These are phyloP conservation scores for Cydia splendana DNA, from an alignment of 1,140 invertebrate genomes.

Conservation along the genomic window DNA sequence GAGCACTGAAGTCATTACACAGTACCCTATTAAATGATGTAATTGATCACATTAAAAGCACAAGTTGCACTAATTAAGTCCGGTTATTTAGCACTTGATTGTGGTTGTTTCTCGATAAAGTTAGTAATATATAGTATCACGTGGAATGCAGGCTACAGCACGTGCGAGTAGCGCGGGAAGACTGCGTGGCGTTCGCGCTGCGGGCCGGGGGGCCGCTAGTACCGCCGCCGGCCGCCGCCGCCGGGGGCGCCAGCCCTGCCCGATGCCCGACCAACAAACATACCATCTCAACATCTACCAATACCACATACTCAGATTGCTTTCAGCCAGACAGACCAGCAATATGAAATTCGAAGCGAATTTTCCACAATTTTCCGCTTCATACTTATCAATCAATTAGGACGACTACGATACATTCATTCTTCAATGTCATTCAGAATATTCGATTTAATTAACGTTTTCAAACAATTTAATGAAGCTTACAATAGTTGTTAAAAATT, in stretches of 20 bases:
- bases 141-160: conserved; percentile 62
- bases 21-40: conserved; percentile 36
- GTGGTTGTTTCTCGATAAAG: conserved; percentile 3
- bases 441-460: not conserved
- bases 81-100: conserved; percentile 8
- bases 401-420: not conserved
- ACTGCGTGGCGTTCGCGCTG: conserved; percentile 74
- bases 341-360: not conserved
- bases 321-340: conserved; percentile 4
- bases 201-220: conserved; percentile 54
- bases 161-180: conserved; percentile 76
- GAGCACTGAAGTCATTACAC: conserved; percentile 60
- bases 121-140: conserved; percentile 13
- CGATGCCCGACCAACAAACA: conserved; percentile 8
- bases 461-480: not conserved
- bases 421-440: not conserved
- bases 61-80: conserved; percentile 43
- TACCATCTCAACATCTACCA: conserved; percentile 8
- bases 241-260: conserved; percentile 29
- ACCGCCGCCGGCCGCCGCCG: conserved; percentile 48
- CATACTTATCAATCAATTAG: conserved; percentile 6
- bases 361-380: not conserved
- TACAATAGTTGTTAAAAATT: not conserved
- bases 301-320: conserved; percentile 1
- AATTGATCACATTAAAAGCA: conserved; percentile 27